These are phyloP conservation scores for Xyrichtys novacula DNA, from an alignment of 2,797 vertebrate species.

Conservation along the genomic window DNA sequence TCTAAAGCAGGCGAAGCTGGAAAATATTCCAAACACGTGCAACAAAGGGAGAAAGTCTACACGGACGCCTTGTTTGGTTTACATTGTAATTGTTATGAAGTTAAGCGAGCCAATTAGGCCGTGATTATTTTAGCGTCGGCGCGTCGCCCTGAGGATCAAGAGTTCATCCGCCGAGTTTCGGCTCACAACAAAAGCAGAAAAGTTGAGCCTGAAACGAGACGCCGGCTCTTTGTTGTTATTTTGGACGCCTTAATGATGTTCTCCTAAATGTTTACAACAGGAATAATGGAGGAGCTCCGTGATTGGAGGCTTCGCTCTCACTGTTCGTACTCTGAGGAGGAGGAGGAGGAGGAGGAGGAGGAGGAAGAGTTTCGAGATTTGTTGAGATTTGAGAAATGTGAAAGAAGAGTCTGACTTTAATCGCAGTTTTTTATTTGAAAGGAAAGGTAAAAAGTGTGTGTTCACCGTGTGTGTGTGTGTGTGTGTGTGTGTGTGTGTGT, in stretches of 20 bases:
- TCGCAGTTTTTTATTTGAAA: too few relatives aligned
- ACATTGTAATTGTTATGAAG: slow-evolving; percentile 80
- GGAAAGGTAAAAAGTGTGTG: too few relatives aligned
- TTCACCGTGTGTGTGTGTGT: too few relatives aligned
- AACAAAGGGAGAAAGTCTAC: slow-evolving; percentile 70
- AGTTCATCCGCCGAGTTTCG: slow-evolving; percentile 65
- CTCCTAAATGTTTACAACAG: slow-evolving; percentile 68
- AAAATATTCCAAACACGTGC: slow-evolving; percentile 63
- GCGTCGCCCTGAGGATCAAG: slow-evolving; percentile 67
- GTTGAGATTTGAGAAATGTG: too few relatives aligned
- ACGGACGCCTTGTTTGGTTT: slow-evolving; percentile 73
- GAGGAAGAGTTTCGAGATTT: slow-evolving; percentile 20
- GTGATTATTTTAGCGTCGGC: slow-evolving; percentile 76
- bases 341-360: too few relatives aligned
- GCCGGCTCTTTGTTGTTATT: slow-evolving; percentile 74
- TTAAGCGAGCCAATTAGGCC: slow-evolving; percentile 83
- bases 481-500: too few relatives aligned
- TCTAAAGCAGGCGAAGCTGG: slow-evolving; percentile 64
- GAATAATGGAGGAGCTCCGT: slow-evolving; percentile 55
- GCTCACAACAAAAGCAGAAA: slow-evolving; percentile 64
- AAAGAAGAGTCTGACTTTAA: too few relatives aligned
- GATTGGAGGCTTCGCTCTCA: slow-evolving; percentile 62
- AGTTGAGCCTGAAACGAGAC: slow-evolving; percentile 75
- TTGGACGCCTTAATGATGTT: slow-evolving; percentile 70
- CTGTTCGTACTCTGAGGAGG: too few relatives aligned